Evolutionary conservation across 2,113 vertebrate genomes (phyloP), one percentile per base, ranked within the genome.

Genomic region (Heterotis niloticus): DNA sequence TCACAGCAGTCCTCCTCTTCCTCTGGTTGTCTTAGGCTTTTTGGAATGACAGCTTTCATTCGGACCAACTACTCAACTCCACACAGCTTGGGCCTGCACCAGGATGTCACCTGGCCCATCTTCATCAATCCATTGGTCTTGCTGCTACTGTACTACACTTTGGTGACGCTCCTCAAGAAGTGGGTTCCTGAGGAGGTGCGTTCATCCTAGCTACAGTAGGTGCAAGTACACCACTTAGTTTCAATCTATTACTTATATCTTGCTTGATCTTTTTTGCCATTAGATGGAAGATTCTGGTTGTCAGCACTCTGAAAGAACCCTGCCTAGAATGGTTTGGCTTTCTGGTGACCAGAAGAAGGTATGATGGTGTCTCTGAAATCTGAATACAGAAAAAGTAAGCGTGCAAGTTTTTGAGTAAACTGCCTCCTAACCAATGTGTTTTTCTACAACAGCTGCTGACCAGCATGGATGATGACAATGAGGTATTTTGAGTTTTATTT

Each of bases 41-140:
- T 95, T 84, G 94, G 94, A 3, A 92, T 95, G 90, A 93, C 87
- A 0, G 89, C 91, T 0, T 82, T 94, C 56, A 89, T 95, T 79
- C 83, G 85, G 81, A 94, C 90, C 76, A 92, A 91, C 79, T 57
- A 60, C 13, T 90, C 91, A 0, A 86, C 88, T 28, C 89, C 84
- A 0, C 86, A 93, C 89, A 81, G 75, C n/a, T 86, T 96, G 4
- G 23, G 81, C 29, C 78, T 94, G 81, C 91, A 94, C 44, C 69
- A 86, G 4, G 86, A 87, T 5, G 74, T 91, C 75, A 86, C 79
- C 83, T 95, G 94, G 94, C 93, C 93, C 0, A 85, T 92, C 76
- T 88, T 93, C 70, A 52, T 91, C 76, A 93, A 92, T 87, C 94
- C 91, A 26, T 77, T 93, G 51, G 82, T 93, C 23, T 86, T 95